Evolutionary conservation across 2,113 vertebrate species (phyloP).

Genomic region (Alouatta palliata): DNA sequence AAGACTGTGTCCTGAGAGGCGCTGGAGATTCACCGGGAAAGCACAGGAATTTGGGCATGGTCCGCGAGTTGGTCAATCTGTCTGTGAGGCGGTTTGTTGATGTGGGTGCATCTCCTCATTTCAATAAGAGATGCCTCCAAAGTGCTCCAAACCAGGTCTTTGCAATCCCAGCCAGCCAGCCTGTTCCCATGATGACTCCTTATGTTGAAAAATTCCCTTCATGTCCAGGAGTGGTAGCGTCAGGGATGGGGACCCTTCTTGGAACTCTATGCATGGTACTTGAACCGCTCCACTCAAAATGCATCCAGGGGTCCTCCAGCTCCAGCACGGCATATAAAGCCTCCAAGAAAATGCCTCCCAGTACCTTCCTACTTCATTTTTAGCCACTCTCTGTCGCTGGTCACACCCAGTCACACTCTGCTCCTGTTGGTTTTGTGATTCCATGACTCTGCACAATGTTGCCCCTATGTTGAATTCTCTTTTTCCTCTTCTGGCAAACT

Average conservation of each 20-base stretch:
- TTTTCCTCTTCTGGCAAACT: neutral
- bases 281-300: neutral
- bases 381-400: fast-evolving
- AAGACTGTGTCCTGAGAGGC: neutral
- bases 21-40: neutral
- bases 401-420: neutral
- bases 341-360: neutral
- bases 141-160: neutral
- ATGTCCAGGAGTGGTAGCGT: neutral
- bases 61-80: fast-evolving
- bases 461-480: fast-evolving
- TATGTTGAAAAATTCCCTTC: neutral
- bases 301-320: neutral
- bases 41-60: neutral
- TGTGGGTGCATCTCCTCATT: no score
- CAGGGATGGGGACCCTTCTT: neutral
- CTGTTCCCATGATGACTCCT: neutral
- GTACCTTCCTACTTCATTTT: neutral
- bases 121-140: neutral
- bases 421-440: neutral
- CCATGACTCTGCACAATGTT: neutral
- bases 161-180: neutral
- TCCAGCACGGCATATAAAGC: neutral
- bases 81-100: neutral
- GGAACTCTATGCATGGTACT: neutral